Conservation (phyloP, 2,113 vertebrate species). For the Trinectes maculatus region DNA sequence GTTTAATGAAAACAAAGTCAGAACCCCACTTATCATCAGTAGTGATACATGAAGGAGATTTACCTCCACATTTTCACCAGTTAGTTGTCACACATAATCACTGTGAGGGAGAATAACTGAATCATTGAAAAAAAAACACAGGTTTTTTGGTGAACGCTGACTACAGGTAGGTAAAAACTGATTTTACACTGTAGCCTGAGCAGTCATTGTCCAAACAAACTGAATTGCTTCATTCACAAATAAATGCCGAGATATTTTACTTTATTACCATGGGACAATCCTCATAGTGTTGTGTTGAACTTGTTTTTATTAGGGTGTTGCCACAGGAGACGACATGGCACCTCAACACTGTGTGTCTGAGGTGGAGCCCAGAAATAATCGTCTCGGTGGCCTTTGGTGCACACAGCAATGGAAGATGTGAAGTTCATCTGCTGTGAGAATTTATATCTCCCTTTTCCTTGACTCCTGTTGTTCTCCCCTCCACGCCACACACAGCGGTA, state of each 20-base stretch:
- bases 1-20: slow-evolving; percentile 33
- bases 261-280: neutral
- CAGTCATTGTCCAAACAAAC: too few species aligned
- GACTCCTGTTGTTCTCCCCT: slow-evolving; percentile 47
- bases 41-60: slow-evolving; percentile 29
- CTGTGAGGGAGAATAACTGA: neutral
- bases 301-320: slow-evolving; percentile 14
- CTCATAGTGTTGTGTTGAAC: neutral
- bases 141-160: too few species aligned
- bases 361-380: slow-evolving; percentile 51
- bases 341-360: slow-evolving; percentile 28
- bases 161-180: too few species aligned
- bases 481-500: slow-evolving; percentile 36
- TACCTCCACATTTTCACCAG: slow-evolving; percentile 50
- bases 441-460: slow-evolving; percentile 57
- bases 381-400: slow-evolving; percentile 64
- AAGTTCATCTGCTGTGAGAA: slow-evolving; percentile 72
- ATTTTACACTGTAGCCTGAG: too few species aligned
- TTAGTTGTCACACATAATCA: slow-evolving; percentile 11
- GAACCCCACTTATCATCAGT: slow-evolving; percentile 30
- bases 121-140: too few species aligned
- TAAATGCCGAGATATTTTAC: neutral
- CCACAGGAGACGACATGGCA: slow-evolving; percentile 11
- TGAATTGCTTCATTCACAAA: neutral
- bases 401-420: slow-evolving; percentile 56